Conservation (phyloP, 2,797 vertebrate genomes). For the Nannoperca obscura region DNA sequence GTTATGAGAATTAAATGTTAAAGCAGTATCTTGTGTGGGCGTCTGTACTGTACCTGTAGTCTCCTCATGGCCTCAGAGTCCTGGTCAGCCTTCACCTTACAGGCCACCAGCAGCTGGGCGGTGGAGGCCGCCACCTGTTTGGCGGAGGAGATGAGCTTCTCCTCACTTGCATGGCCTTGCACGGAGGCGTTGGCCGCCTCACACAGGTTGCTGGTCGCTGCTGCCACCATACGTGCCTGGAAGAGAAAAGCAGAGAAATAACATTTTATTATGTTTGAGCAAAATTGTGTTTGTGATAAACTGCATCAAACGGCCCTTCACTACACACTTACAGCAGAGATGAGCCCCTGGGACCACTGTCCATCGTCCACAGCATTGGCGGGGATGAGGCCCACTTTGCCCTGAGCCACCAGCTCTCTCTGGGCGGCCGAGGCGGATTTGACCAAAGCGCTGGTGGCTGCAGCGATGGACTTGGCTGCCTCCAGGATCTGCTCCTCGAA, state of each 20-base stretch:
- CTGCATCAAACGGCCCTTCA: not conserved
- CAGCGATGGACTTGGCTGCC: conserved; percentile 97
- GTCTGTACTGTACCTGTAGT: conserved; percentile 89
- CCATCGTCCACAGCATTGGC: conserved; percentile 97
- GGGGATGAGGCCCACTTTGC: conserved; percentile 97
- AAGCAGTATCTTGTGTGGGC: not conserved
- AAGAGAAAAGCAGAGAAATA: not conserved
- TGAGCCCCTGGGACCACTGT: conserved; percentile 98
- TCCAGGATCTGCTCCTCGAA: conserved; percentile 99
- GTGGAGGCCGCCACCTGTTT: conserved; percentile 98
- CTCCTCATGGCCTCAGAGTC: conserved; percentile 98
- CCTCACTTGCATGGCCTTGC: conserved; percentile 96
- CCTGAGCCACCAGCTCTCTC: conserved; percentile 97
- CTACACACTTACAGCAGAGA: conserved; percentile 91
- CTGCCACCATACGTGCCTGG: conserved; percentile 97
- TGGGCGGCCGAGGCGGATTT: conserved; percentile 97
- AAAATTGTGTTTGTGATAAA: not conserved
- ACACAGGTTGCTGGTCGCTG: conserved; percentile 96
- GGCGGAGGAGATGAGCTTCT: conserved; percentile 98
- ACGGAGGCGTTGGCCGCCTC: conserved; percentile 97
- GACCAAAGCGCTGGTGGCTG: conserved; percentile 96
- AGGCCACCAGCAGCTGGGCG: conserved; percentile 96
- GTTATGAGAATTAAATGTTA: not conserved
- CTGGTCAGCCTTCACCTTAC: conserved; percentile 98
- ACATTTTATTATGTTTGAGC: rapidly evolving